Percentiles rank a stretch among this genome's conserved stretches.
Evolutionary conservation across 2,113 vertebrate species (phyloP).

Genomic region (Stercorarius parasiticus): DNA sequence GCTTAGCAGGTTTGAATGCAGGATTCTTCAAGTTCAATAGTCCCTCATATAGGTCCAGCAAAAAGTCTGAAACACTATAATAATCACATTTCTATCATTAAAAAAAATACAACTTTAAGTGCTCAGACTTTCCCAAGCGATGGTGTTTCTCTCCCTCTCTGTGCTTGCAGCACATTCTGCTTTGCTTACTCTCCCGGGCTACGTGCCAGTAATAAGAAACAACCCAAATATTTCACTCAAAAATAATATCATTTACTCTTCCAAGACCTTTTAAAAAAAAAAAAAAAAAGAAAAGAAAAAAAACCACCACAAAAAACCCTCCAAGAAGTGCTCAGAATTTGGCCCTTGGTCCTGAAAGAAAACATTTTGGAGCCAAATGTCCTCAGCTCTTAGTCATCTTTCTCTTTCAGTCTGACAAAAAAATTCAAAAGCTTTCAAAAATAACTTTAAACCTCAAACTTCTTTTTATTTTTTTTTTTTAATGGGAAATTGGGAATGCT

Average conservation of each 20-base stretch:
- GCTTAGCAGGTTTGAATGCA: neutral
- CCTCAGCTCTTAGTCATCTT: neutral
- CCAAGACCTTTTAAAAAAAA: neutral
- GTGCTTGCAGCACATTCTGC: neutral
- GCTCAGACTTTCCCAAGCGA: neutral
- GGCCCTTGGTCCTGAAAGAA: neutral
- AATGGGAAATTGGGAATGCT: constrained; percentile 45
- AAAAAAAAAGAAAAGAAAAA: neutral
- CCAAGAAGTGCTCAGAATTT: neutral
- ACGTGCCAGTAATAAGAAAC: constrained; percentile 46
- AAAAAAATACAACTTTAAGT: neutral
- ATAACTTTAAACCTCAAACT: constrained; percentile 35
- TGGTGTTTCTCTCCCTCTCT: neutral
- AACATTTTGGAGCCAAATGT: neutral
- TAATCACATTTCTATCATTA: neutral
- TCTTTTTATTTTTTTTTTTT: neutral
- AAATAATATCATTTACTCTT: constrained; percentile 28
- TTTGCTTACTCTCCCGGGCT: constrained; percentile 41
- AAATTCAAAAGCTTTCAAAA: constrained; percentile 30
- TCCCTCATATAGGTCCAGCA: neutral
- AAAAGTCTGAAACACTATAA: neutral
- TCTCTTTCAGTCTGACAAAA: constrained; percentile 12
- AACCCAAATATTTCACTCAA: constrained; percentile 9
- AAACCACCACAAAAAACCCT: neutral
- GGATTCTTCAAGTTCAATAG: neutral